Conservation (phyloP, 2,113 vertebrate genomes). For the Clarias gariepinus region DNA sequence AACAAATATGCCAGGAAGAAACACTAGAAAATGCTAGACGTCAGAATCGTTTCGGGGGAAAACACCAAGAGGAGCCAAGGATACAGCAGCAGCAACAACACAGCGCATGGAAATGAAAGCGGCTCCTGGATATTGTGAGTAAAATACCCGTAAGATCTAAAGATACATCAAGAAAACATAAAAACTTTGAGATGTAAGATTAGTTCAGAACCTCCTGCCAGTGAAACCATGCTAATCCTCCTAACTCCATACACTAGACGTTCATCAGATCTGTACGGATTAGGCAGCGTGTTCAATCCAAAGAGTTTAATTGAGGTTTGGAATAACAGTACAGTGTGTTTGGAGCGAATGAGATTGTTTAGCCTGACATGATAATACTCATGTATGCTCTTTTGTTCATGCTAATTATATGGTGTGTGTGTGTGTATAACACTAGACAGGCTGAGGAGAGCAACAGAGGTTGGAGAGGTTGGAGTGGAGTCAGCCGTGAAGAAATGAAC, state of each 20-base stretch:
- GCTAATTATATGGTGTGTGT: conserved; percentile 8
- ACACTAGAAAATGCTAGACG: not conserved
- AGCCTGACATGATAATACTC: not conserved
- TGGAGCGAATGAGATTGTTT: not conserved
- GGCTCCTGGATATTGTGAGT: not conserved
- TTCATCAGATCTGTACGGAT: not conserved
- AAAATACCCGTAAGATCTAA: not conserved
- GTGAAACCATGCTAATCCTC: not conserved
- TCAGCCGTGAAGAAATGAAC: conserved; percentile 22
- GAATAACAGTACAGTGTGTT: conserved; percentile 2
- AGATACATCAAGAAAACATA: not conserved
- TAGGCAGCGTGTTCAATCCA: not conserved
- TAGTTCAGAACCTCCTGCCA: not conserved
- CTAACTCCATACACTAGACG: not conserved
- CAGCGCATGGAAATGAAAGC: not conserved
- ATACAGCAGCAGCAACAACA: not conserved
- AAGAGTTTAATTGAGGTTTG: not conserved
- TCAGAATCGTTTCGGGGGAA: not conserved
- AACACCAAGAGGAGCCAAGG: not conserved
- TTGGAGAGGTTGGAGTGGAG: not conserved
- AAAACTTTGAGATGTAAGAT: not conserved
- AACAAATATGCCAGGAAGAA: not conserved
- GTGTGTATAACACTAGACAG: conserved; percentile 2
- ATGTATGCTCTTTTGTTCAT: not conserved
- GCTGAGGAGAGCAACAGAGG: not conserved